A percentile compares a stretch with the other conserved stretches of the same genome.
Conservation (phyloP, 1,140 invertebrate genomes). For the Melitaea cinxia region DNA sequence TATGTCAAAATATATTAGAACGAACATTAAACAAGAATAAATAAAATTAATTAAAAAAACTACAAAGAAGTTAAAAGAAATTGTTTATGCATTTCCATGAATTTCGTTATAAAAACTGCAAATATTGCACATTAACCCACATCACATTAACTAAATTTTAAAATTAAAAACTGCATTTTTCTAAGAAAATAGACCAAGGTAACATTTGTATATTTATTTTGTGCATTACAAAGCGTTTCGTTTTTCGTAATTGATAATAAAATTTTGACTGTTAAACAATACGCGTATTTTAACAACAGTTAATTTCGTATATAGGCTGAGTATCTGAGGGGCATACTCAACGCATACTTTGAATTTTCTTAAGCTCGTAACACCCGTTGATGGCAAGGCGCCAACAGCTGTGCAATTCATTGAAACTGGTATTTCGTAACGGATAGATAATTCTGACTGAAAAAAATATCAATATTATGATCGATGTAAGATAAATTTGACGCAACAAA, state of each 20-base stretch:
- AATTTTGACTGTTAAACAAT: constrained; percentile 13
- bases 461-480: constrained; percentile 31
- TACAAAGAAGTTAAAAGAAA: constrained; percentile 6
- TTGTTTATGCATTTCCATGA: constrained; percentile 4
- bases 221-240: constrained; percentile 8
- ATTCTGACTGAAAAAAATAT: constrained; percentile 30
- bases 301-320: constrained; percentile 31
- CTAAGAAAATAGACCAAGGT: constrained; percentile 20
- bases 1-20: too few relatives aligned
- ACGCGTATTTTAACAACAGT: constrained; percentile 19
- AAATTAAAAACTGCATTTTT: constrained; percentile 10
- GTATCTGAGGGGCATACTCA: constrained; percentile 29
- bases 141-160: background rate
- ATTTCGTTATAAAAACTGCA: background rate
- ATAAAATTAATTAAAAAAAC: background rate
- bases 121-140: constrained; percentile 6
- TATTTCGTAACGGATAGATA: constrained; percentile 32
- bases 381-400: constrained; percentile 52
- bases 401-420: constrained; percentile 26
- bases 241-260: constrained; percentile 19
- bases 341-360: constrained; percentile 43
- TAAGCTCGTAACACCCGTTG: constrained; percentile 47
- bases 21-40: background rate
- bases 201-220: too few relatives aligned
- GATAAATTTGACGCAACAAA: too few relatives aligned